These are phyloP conservation scores for Anabas testudineus DNA, from an alignment of 2,797 vertebrate species.

Conservation along the genomic window DNA sequence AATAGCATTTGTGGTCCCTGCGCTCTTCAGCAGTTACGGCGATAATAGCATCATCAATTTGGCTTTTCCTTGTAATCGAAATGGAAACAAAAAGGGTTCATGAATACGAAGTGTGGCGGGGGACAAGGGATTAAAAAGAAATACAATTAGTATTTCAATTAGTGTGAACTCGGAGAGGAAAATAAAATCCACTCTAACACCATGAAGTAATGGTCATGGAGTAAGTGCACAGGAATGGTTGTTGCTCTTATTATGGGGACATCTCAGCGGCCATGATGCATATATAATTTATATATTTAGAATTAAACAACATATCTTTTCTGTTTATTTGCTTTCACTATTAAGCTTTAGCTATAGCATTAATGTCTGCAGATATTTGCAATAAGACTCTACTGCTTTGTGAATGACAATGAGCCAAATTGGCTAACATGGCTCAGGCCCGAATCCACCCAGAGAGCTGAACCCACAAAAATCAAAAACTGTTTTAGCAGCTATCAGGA, in stretches of 20 bases:
- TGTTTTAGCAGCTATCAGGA: conserved; percentile 58
- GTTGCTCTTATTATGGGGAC: neutral
- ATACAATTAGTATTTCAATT: conserved; percentile 60
- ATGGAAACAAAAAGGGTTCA: conserved; percentile 51
- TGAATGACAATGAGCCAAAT: conserved; percentile 20
- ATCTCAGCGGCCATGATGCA: neutral
- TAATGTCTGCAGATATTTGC: neutral
- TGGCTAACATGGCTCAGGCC: conserved; percentile 20
- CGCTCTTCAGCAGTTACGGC: conserved; percentile 59
- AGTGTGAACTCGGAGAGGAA: conserved; percentile 38
- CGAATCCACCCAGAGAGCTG: conserved; percentile 39
- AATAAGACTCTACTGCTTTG: conserved; percentile 16
- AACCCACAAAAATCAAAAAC: conserved; percentile 57
- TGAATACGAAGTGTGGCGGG: conserved; percentile 32
- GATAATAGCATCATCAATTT: conserved; percentile 65
- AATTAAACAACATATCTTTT: neutral
- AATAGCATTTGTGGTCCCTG: conserved; percentile 35
- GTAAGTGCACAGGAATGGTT: conserved; percentile 2
- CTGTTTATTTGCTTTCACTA: neutral
- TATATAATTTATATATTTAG: neutral
- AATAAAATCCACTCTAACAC: conserved; percentile 36
- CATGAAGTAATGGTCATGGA: conserved; percentile 10
- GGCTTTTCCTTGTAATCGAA: conserved; percentile 61
- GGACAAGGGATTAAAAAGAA: conserved; percentile 61
- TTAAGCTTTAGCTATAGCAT: neutral